Percentiles rank a stretch among this genome's conserved stretches.
These are phyloP conservation scores for Pelobates fuscus DNA, from an alignment of 2,113 vertebrate species.

Conservation along the genomic window DNA sequence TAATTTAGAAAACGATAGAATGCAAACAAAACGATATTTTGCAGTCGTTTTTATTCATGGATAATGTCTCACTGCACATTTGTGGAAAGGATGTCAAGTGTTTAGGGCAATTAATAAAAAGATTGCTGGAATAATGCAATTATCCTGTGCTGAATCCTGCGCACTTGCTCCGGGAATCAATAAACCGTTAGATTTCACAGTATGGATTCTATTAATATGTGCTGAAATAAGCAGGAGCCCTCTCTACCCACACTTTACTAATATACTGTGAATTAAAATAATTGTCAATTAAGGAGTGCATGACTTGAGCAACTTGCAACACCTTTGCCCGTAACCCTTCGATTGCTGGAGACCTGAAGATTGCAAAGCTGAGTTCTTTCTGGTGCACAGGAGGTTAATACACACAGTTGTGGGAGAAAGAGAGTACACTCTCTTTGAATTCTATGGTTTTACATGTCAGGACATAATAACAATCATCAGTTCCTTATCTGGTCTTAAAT, in stretches of 20 bases:
- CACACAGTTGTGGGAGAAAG: no score
- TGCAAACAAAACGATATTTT: neutral
- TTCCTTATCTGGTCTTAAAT: no score
- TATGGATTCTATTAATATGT: slow-evolving; percentile 51
- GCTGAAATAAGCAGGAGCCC: slow-evolving; percentile 48
- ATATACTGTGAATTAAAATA: neutral
- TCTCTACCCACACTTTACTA: slow-evolving; percentile 43
- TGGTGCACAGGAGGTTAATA: neutral
- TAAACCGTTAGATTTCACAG: slow-evolving; percentile 53
- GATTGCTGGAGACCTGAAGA: neutral
- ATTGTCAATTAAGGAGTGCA: slow-evolving; percentile 2
- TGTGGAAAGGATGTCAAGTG: neutral
- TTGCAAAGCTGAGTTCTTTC: neutral
- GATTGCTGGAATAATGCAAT: slow-evolving; percentile 19
- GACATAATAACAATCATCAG: no score
- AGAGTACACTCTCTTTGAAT: no score
- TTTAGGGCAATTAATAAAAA: slow-evolving; percentile 38
- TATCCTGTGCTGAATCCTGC: slow-evolving; percentile 41
- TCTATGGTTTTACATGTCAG: no score
- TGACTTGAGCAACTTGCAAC: neutral
- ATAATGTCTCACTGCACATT: neutral
- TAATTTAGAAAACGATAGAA: neutral
- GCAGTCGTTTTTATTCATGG: slow-evolving; percentile 21
- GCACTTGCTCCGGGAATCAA: slow-evolving; percentile 47
- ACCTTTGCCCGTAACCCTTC: neutral